phyloP scores from a whole-genome alignment of 2,797 vertebrate species.

The Falco novaeseelandiae region DNA sequence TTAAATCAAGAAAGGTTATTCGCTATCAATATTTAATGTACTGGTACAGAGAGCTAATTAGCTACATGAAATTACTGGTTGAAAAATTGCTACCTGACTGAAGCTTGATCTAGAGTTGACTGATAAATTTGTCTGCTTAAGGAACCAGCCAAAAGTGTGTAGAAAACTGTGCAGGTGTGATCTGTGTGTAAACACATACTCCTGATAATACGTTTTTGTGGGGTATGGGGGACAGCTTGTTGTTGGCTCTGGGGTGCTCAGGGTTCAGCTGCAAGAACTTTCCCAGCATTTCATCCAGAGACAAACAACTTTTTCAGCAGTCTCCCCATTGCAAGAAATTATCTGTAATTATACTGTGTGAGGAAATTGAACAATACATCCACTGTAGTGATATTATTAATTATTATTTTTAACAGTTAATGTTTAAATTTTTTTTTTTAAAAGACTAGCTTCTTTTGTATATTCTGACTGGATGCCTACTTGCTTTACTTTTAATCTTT shows the following conservation, averaged over 20 bases:
- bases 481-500: background rate
- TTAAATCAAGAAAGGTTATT: constrained; percentile 12
- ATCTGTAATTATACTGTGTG: background rate
- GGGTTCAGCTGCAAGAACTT: background rate
- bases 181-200: background rate
- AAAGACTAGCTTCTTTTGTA: background rate
- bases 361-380: background rate
- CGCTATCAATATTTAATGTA: background rate
- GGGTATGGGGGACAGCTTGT: background rate
- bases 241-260: background rate
- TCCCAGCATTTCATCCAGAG: background rate
- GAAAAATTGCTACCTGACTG: background rate
- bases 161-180: background rate
- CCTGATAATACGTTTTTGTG: background rate
- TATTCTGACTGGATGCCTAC: background rate
- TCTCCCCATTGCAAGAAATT: background rate
- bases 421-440: background rate
- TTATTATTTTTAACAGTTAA: background rate
- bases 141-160: background rate
- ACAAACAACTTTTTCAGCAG: background rate
- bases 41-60: background rate
- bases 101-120: background rate
- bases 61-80: background rate
- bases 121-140: background rate
- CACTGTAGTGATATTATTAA: background rate